phyloP scores from a whole-genome alignment of 2,113 vertebrate species.

The Centrocercus urophasianus region DNA sequence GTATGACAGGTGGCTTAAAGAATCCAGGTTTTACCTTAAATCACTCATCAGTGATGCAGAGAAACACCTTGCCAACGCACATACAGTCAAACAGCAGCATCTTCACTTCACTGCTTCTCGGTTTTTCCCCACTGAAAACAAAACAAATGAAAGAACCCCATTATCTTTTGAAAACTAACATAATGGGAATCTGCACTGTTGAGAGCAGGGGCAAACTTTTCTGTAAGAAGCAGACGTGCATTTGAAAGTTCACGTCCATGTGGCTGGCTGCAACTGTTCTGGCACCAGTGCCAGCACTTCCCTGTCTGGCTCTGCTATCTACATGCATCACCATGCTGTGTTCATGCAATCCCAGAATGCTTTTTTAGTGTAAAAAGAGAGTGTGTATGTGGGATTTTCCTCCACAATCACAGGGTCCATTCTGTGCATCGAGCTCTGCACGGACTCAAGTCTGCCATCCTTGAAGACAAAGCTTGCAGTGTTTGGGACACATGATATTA shows the following conservation, averaged over 20 bases:
- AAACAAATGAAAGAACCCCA: neutral
- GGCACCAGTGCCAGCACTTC: neutral
- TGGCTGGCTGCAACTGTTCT: neutral
- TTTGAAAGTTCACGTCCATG: neutral
- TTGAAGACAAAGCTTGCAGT: rapidly evolving
- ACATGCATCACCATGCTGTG: neutral
- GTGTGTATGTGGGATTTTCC: neutral
- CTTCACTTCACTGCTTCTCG: neutral
- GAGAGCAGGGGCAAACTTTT: neutral
- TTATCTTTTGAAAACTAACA: neutral
- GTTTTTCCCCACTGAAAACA: neutral
- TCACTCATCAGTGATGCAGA: conserved; percentile 2
- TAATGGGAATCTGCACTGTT: neutral
- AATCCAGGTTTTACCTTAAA: neutral
- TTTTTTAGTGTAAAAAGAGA: neutral
- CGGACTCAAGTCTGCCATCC: neutral
- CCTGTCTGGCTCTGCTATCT: neutral
- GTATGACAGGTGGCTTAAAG: neutral
- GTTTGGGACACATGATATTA: neutral
- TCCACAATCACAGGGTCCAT: neutral
- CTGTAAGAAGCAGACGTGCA: neutral
- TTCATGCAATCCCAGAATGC: neutral
- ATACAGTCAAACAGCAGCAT: neutral
- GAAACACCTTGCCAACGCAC: neutral
- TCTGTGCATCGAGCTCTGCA: neutral